Percentiles rank a stretch among this genome's conserved stretches.
phyloP scores from a whole-genome alignment of 2,888 invertebrate genomes.

The Netelia melanura region DNA sequence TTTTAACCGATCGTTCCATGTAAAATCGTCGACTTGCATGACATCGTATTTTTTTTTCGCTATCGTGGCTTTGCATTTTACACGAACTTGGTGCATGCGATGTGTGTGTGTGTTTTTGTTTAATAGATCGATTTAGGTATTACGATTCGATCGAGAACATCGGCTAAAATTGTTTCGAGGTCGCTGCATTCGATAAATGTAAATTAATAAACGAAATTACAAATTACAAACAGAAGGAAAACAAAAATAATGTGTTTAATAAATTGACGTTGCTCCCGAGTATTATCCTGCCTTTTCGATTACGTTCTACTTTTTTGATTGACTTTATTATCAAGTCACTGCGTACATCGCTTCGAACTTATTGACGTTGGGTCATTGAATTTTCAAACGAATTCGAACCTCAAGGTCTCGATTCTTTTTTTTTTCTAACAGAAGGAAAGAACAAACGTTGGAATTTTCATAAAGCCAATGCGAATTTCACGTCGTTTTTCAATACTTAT shows the following conservation, averaged over 20 bases:
- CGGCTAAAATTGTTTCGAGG: neutral
- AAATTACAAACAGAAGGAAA: neutral
- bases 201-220: neutral
- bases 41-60: neutral
- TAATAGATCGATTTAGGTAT: neutral
- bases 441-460: neutral
- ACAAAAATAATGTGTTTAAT: neutral
- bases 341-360: no score
- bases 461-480: no score
- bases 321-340: no score
- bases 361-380: constrained; percentile 10
- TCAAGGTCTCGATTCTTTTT: neutral
- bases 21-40: neutral
- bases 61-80: neutral
- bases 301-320: neutral
- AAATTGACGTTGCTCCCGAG: neutral
- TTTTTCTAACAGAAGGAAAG: neutral
- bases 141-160: neutral
- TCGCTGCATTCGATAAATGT: neutral
- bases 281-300: neutral
- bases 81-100: neutral
- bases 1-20: no score
- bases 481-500: no score
- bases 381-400: neutral
- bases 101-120: neutral